These are phyloP conservation scores for Valencia hispanica DNA, from an alignment of 2,797 vertebrate genomes.

Conservation along the genomic window DNA sequence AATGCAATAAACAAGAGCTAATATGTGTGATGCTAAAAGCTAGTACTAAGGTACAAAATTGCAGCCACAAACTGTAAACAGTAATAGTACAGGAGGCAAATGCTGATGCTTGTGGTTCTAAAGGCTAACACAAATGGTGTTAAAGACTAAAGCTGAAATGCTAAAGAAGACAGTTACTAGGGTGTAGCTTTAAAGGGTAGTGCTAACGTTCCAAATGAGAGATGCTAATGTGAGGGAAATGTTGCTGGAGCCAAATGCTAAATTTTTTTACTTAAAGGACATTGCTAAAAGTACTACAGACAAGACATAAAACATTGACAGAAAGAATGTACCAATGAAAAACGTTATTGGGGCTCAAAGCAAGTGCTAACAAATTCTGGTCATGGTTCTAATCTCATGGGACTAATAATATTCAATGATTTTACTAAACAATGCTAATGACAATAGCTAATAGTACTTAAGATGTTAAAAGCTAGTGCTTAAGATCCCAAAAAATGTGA, in stretches of 20 bases:
- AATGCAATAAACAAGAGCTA: not conserved
- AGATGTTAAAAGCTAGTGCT: too few relatives aligned
- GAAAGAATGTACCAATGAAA: too few relatives aligned
- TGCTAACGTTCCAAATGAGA: not conserved
- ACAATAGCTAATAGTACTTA: too few relatives aligned
- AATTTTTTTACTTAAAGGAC: not conserved
- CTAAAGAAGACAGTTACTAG: not conserved
- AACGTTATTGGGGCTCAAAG: too few relatives aligned
- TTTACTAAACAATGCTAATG: too few relatives aligned
- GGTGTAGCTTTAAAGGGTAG: not conserved
- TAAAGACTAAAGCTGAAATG: too few relatives aligned
- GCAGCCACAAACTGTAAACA: not conserved
- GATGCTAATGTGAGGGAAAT: not conserved
- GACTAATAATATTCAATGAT: too few relatives aligned
- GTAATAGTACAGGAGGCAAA: not conserved
- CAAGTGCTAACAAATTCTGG: too few relatives aligned
- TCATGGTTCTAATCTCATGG: too few relatives aligned
- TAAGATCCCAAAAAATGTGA: too few relatives aligned
- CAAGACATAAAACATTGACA: too few relatives aligned
- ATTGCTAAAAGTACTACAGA: too few relatives aligned
- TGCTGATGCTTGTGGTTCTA: not conserved
- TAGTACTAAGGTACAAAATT: not conserved
- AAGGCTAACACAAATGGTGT: not conserved
- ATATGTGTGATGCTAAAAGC: not conserved
- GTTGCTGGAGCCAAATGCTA: not conserved